phyloP scores from a whole-genome alignment of 2,888 invertebrate genomes.

The Polyploca ridens region DNA sequence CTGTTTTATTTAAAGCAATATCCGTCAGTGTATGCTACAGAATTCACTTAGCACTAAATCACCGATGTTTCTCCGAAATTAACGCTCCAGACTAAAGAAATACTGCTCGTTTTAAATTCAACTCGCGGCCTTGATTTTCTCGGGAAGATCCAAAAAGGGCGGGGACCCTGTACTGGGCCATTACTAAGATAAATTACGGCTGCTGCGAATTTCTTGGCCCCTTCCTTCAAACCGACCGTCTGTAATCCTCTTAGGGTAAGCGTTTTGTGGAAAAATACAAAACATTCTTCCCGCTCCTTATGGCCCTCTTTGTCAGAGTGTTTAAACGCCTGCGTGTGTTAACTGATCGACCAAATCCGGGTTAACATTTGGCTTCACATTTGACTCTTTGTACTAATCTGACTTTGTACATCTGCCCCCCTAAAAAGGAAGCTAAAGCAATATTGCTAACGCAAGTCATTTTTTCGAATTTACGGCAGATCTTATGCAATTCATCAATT shows the following conservation, averaged over 20 bases:
- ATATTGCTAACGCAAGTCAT: no score
- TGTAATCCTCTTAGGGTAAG: slow-evolving; percentile 67
- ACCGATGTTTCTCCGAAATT: slow-evolving; percentile 66
- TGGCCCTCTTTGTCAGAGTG: slow-evolving; percentile 17
- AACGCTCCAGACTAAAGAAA: slow-evolving; percentile 61
- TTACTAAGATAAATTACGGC: slow-evolving; percentile 77
- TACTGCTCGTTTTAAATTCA: slow-evolving; percentile 66
- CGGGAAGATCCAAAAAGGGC: slow-evolving; percentile 75
- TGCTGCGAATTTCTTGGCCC: slow-evolving; percentile 55
- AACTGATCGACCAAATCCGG: slow-evolving; percentile 11
- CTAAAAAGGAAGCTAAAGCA: no score
- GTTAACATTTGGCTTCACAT: neutral
- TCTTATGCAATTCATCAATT: no score
- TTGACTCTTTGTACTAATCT: neutral
- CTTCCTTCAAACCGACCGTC: slow-evolving; percentile 23
- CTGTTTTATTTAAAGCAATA: slow-evolving; percentile 15
- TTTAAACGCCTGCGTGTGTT: slow-evolving; percentile 12
- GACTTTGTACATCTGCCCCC: no score
- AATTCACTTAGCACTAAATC: slow-evolving; percentile 62
- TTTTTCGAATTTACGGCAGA: no score
- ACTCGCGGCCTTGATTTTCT: slow-evolving; percentile 58
- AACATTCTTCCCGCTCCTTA: slow-evolving; percentile 36
- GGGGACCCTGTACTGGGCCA: slow-evolving; percentile 62
- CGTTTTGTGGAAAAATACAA: slow-evolving; percentile 53
- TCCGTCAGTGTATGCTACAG: slow-evolving; percentile 36